Conservation (phyloP, 2,113 vertebrate genomes). For the Ciconia stormi region DNA sequence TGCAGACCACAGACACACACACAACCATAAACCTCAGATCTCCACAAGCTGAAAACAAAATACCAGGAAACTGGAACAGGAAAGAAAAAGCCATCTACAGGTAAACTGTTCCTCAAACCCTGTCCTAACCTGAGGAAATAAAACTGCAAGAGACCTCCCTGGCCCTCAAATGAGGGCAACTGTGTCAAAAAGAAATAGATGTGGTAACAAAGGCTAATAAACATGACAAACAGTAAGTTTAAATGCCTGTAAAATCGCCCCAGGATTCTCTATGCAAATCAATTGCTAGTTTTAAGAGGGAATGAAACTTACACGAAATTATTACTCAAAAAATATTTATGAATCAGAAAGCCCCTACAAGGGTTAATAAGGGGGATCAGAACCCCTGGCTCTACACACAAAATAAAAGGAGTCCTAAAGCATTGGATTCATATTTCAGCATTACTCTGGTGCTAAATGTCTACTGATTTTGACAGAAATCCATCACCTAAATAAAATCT, state of each 20-base stretch:
- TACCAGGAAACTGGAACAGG: neutral
- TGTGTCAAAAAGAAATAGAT: neutral
- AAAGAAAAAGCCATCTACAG: neutral
- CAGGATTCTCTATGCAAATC: neutral
- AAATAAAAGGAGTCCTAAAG: slow-evolving; percentile 1
- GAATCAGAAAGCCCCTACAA: neutral
- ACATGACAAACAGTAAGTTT: neutral
- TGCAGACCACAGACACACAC: neutral
- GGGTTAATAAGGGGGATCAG: neutral
- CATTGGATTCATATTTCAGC: neutral
- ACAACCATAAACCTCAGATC: neutral
- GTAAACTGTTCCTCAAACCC: neutral
- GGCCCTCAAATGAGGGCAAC: neutral
- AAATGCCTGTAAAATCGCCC: neutral
- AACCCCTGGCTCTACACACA: neutral
- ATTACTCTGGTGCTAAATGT: neutral
- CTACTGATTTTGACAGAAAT: neutral
- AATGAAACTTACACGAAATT: neutral
- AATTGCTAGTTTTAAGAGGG: neutral
- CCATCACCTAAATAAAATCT: slow-evolving; percentile 24
- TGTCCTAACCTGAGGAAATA: neutral
- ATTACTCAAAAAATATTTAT: neutral
- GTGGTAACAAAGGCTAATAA: neutral
- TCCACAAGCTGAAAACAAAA: neutral
- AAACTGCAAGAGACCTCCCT: neutral